A percentile compares a stretch with the other conserved stretches of the same genome.
phyloP scores from a whole-genome alignment of 2,113 vertebrate species.

The Gobiocypris rarus region DNA sequence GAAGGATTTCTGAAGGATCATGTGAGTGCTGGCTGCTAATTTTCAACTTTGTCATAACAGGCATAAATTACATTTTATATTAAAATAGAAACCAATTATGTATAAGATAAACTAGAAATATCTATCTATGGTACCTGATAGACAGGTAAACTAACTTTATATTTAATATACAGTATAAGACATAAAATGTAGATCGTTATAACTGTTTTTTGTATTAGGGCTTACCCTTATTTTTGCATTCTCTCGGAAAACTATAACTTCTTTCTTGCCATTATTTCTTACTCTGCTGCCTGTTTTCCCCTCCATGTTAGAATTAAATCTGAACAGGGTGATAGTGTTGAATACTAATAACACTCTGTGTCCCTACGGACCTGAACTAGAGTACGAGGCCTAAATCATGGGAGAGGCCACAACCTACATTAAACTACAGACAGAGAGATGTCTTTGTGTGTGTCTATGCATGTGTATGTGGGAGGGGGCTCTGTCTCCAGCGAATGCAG shows the following conservation, averaged over 20 bases:
- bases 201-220: background rate
- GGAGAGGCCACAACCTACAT: slow-evolving; percentile 59
- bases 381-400: slow-evolving; percentile 52
- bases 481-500: slow-evolving; percentile 77
- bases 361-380: slow-evolving; percentile 53
- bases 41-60: too few relatives aligned
- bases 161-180: too few relatives aligned
- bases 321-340: slow-evolving; percentile 12
- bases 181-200: too few relatives aligned
- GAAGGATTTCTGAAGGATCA: too few relatives aligned
- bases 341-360: slow-evolving; percentile 60
- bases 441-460: slow-evolving; percentile 44
- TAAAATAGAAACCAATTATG: too few relatives aligned
- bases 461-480: slow-evolving; percentile 59
- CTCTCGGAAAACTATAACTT: background rate
- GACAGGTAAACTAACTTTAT: too few relatives aligned
- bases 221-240: background rate
- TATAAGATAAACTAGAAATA: too few relatives aligned
- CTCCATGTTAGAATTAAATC: slow-evolving; percentile 40
- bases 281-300: background rate
- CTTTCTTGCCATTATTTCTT: background rate
- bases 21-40: too few relatives aligned
- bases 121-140: too few relatives aligned
- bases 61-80: too few relatives aligned
- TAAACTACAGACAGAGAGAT: slow-evolving; percentile 59